These are phyloP conservation scores for Siniperca chuatsi DNA, from an alignment of 2,113 vertebrate genomes.

Conservation along the genomic window DNA sequence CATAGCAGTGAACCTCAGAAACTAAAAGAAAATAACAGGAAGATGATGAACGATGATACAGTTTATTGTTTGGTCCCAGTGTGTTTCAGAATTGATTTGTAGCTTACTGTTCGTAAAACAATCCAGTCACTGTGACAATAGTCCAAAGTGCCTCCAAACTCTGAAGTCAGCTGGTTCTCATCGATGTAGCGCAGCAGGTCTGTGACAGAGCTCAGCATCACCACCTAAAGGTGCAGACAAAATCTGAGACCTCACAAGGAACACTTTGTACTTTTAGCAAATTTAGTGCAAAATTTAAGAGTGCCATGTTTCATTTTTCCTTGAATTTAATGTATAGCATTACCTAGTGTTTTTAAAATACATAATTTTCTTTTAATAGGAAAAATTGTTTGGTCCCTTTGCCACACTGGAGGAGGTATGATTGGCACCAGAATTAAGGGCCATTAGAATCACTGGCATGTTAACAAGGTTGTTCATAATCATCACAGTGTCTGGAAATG, in stretches of 20 bases:
- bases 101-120: conserved; percentile 92
- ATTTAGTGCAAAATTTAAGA: not conserved
- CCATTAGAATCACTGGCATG: not conserved
- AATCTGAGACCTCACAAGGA: conserved; percentile 38
- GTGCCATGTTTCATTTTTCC: not conserved
- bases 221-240: conserved; percentile 86
- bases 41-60: rapidly evolving
- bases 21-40: not conserved
- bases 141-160: conserved; percentile 96
- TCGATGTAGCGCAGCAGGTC: conserved; percentile 95
- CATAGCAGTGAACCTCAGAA: not conserved
- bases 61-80: not conserved
- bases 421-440: not conserved
- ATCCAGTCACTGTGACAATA: conserved; percentile 98
- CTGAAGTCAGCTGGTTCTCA: conserved; percentile 94
- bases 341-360: not conserved
- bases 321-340: not conserved
- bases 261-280: not conserved
- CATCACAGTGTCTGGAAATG: not conserved
- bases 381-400: not conserved
- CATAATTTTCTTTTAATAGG: not conserved
- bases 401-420: not conserved
- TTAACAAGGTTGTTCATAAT: not conserved
- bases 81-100: not conserved
- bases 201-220: conserved; percentile 98